Conservation (phyloP, 2,888 invertebrate genomes). For the Slavum lentiscoides region DNA sequence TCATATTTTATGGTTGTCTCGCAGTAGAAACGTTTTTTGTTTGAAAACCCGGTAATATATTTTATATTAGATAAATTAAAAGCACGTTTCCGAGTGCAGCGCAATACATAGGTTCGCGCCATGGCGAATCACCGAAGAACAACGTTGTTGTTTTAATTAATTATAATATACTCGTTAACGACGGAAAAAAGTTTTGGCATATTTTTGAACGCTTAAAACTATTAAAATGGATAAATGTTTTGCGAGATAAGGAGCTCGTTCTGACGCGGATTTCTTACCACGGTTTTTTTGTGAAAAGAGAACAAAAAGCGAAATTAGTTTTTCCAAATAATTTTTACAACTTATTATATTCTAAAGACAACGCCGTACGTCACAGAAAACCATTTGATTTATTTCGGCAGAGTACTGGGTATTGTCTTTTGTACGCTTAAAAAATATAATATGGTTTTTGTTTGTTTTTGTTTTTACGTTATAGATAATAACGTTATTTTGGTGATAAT, state of each 20-base stretch:
- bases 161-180: background rate
- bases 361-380: background rate
- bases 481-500: no score
- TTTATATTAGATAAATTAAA: background rate
- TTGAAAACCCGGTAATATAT: background rate
- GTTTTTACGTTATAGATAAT: no score
- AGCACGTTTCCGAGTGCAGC: background rate
- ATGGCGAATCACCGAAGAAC: background rate
- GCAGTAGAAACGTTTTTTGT: background rate
- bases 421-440: no score
- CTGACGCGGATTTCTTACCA: background rate
- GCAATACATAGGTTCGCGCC: background rate
- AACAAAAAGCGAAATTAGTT: constrained; percentile 28
- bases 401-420: no score
- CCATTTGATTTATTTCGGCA: no score
- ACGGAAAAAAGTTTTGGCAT: constrained; percentile 19
- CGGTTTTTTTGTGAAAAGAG: constrained; percentile 16
- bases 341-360: background rate
- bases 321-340: constrained; percentile 20
- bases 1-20: background rate
- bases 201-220: constrained; percentile 23
- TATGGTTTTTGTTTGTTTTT: no score
- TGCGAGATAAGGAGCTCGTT: background rate
- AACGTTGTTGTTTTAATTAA: constrained; percentile 22
- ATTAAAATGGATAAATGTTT: constrained; percentile 17